Base-by-base conservation (phyloP, 2,888 invertebrate species). In the Clunio marinus region DNA sequence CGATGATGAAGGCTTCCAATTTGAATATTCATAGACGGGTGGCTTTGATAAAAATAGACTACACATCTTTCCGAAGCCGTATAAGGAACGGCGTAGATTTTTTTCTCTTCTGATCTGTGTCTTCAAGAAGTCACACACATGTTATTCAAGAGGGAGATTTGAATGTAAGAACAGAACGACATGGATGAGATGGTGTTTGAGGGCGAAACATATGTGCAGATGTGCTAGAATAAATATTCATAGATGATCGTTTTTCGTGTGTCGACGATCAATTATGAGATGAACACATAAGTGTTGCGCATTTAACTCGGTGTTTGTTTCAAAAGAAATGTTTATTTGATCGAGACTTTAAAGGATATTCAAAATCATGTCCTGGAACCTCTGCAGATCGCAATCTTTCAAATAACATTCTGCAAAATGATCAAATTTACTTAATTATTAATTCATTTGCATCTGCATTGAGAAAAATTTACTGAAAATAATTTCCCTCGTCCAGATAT, bases 11-110 rank as follows among this genome's bases (percentile, higher is more conserved):
- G 22, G 51, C 17, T 51, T 51, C 51, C 51, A 51, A 51, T 17
- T 25, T 28, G 27, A 28, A 65, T 66, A 55, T 35, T 66, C 66
- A 66, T 66, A 66, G 35, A 35, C 27, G 57, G 27, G 46, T 27
- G 45, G 51, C 46, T 66, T 17, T 66, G 68, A 41, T 68, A 68
- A 58, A 68, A 68, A 68, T 68, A 68, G 68, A 68, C 57, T 15
- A 57, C 45, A 68, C 58, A 67, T 58, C 37, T 58, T 57, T 41
- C 70, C 70, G 70, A 46, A 24, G 68, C 70, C 70, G 70, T 70
- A 70, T 69, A 70, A 51, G 70, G 70, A 65, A 70, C 57, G 41
- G 27, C 66, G 46, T 4, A 66, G 27, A 20, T 24, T 46, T 55
- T 28, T 22, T 66, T 35, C 22, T 24, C 15, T 28, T 55, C 66